Percentiles rank a stretch among this genome's conserved stretches.
These are phyloP conservation scores for Drosophila rellima DNA, from an alignment of 2,888 invertebrate genomes.

Conservation along the genomic window DNA sequence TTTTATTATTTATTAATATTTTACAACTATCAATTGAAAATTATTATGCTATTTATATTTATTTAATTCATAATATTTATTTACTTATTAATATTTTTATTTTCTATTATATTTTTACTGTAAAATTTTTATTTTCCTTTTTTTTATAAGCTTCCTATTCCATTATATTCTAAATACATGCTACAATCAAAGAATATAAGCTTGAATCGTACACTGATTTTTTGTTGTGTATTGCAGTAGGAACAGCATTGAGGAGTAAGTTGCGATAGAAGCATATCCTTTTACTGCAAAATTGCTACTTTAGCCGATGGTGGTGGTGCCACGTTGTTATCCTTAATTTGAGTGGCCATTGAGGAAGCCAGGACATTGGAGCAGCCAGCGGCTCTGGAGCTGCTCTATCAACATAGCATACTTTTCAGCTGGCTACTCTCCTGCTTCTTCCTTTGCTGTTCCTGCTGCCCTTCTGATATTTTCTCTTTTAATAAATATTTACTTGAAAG, in stretches of 20 bases:
- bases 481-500: conserved; percentile 75
- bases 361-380: conserved; percentile 34
- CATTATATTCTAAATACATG: too few relatives aligned
- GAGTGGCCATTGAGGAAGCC: conserved; percentile 75
- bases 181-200: too few relatives aligned
- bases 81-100: too few relatives aligned
- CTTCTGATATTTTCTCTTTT: conserved; percentile 29
- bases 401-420: conserved; percentile 48
- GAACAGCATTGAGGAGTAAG: background rate
- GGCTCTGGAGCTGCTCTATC: conserved; percentile 21
- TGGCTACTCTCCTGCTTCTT: conserved; percentile 4
- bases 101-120: too few relatives aligned
- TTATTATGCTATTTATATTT: too few relatives aligned
- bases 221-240: background rate
- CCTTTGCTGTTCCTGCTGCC: background rate
- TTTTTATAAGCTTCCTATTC: too few relatives aligned
- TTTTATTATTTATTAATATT: too few relatives aligned
- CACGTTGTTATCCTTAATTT: conserved; percentile 80
- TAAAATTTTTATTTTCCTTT: too few relatives aligned
- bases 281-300: conserved; percentile 75
- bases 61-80: too few relatives aligned
- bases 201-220: too few relatives aligned
- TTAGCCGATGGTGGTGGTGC: conserved; percentile 40
- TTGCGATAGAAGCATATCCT: conserved; percentile 50
- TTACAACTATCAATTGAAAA: too few relatives aligned